Percentiles rank a stretch among this genome's conserved stretches.
Conservation (phyloP, 64 coral and sea anemone species). For the Stylophora pistillata region DNA sequence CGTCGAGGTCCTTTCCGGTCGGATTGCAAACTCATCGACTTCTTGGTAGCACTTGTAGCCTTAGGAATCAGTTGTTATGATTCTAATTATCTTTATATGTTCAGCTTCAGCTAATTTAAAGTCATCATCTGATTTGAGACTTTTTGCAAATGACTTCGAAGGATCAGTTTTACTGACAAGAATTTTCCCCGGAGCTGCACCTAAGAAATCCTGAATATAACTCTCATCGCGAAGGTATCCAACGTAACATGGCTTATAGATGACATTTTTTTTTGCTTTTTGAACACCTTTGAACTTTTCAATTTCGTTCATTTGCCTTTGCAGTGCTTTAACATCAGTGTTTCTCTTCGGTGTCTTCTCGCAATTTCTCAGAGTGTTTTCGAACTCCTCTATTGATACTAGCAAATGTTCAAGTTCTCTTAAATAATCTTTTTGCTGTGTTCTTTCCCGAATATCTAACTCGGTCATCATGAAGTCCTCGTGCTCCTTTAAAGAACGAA, state of each 20-base stretch:
- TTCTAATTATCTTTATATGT: neutral
- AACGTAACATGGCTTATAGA: neutral
- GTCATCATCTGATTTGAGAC: neutral
- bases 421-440: neutral
- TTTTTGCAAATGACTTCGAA: neutral
- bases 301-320: neutral
- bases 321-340: slow-evolving; percentile 12
- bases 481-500: slow-evolving; percentile 51
- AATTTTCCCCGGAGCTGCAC: slow-evolving; percentile 11
- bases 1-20: neutral
- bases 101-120: neutral
- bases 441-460: slow-evolving; percentile 32
- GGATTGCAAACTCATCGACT: slow-evolving; percentile 20
- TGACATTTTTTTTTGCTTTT: slow-evolving; percentile 1
- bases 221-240: neutral
- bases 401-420: slow-evolving; percentile 12
- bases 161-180: slow-evolving; percentile 29
- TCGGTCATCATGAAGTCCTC: neutral
- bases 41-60: slow-evolving; percentile 45
- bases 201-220: neutral
- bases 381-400: neutral
- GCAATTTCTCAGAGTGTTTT: slow-evolving; percentile 16
- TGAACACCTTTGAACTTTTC: neutral
- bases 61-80: slow-evolving; percentile 19
- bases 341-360: slow-evolving; percentile 24